Percentiles rank a stretch among this genome's conserved stretches.
phyloP scores from a whole-genome alignment of 1,140 invertebrate species.

The Contarinia nasturtii region DNA sequence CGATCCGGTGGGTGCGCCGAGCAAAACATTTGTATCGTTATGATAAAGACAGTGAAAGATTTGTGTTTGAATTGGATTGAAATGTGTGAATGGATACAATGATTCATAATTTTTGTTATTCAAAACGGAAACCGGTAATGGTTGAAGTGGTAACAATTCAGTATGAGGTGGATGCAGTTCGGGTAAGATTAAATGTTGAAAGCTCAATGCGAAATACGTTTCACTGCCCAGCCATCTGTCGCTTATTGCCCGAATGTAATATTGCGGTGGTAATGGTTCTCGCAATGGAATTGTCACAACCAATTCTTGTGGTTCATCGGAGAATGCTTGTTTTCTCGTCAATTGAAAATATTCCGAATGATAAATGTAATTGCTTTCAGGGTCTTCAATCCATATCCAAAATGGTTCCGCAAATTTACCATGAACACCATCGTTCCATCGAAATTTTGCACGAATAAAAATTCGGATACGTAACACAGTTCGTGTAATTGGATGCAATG shows the following conservation, averaged over 20 bases:
- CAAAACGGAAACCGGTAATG: slow-evolving; percentile 68
- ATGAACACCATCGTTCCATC: slow-evolving; percentile 79
- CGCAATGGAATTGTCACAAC: slow-evolving; percentile 90
- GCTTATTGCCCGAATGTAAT: slow-evolving; percentile 70
- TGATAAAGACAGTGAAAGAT: slow-evolving; percentile 94
- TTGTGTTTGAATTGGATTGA: slow-evolving; percentile 98
- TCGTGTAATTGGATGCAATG: slow-evolving; percentile 85
- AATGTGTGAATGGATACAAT: slow-evolving; percentile 84
- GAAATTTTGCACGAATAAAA: slow-evolving; percentile 66
- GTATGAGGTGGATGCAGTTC: slow-evolving; percentile 87
- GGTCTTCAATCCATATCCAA: slow-evolving; percentile 97
- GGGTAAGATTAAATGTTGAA: slow-evolving; percentile 80
- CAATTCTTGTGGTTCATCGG: slow-evolving; percentile 54
- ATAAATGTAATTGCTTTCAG: slow-evolving; percentile 83
- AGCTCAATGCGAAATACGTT: slow-evolving; percentile 51
- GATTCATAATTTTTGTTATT: slow-evolving; percentile 57
- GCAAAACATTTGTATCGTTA: slow-evolving; percentile 81
- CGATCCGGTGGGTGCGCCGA: slow-evolving; percentile 96
- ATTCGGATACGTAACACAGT: slow-evolving; percentile 78
- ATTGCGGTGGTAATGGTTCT: slow-evolving; percentile 81
- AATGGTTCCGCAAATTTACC: slow-evolving; percentile 78
- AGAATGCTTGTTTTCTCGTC: slow-evolving; percentile 63
- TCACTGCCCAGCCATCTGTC: slow-evolving; percentile 84
- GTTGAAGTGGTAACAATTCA: slow-evolving; percentile 78
- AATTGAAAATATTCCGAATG: slow-evolving; percentile 88